Base-by-base conservation (phyloP, 2,888 invertebrate species). In the Chloroclysta siterata region DNA sequence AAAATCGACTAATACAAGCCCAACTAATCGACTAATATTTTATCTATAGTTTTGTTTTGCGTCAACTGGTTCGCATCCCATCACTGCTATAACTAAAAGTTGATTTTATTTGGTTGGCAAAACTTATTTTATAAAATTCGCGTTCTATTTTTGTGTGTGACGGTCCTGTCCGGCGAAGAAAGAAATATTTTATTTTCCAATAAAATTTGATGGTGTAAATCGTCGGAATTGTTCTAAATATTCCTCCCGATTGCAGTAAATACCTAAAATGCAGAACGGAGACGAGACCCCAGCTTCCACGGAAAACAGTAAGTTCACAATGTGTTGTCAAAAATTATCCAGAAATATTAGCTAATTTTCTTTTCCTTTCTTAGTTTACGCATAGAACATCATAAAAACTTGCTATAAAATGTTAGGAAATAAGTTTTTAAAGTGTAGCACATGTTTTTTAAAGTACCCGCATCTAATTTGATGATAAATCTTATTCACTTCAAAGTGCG, bases 141-240 rank as follows among this genome's bases (percentile, higher is more conserved):
- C 89, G 88, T 92, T 93, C 93, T 93, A 93, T 93, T 93, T 92
- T 93, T 90, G 91, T 90, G 92, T 88, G 90, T 92, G 93, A 93
- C 92, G 91, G 92, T 88, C 85, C 88, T 81, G 87, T 90, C 81
- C 80, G 82, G 82, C 85, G 75, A 80, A 82, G 75, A 84, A 85
- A 78, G 79, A 83, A 65, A 61, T 48, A 54, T 81, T 83, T 78
- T 81, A 85, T 79, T 88, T 89, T 84, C 80, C 79, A 81, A 82
- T 81, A 82, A 83, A 85, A 81, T 85, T 87, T 87, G 81, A 89
- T 90, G 89, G 71, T 81, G 70, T 87, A 88, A 79, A 84, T 80
- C 81, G 70, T 81, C 75, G 67, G 79, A 83, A 79, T 80, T 82
- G 76, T 76, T 75, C 74, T 72, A 75, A 75, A 76, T 75, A 80